Conservation (phyloP, 2,113 vertebrate species). For the Camelus dromedarius region DNA sequence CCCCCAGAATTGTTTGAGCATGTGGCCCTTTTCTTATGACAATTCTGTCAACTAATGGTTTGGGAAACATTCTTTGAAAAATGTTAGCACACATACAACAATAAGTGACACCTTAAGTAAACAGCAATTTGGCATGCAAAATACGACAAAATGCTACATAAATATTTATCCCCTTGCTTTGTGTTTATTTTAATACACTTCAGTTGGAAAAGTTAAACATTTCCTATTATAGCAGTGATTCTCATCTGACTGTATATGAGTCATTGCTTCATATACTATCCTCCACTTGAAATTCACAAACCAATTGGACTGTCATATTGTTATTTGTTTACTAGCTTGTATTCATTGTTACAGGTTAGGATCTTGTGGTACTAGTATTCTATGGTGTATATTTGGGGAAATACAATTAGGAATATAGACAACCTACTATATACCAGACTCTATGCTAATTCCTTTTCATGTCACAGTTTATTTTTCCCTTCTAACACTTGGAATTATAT, state of each 20-base stretch:
- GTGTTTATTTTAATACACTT: constrained; percentile 23
- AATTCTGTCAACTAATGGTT: neutral
- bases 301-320: neutral
- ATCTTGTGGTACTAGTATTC: neutral
- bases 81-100: neutral
- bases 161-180: neutral
- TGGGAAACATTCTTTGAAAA: neutral
- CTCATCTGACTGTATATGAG: neutral
- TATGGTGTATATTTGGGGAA: neutral
- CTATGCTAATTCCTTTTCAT: neutral
- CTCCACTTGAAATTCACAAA: neutral
- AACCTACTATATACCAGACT: neutral
- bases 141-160: neutral
- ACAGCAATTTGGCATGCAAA: constrained; percentile 27
- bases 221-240: neutral
- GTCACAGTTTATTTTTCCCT: neutral
- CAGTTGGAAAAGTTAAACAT: neutral
- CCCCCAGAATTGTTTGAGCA: neutral
- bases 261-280: neutral
- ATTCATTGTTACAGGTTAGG: neutral
- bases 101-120: neutral
- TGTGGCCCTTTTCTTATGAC: neutral
- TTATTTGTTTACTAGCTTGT: neutral
- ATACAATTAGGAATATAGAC: neutral
- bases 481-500: neutral